Percentiles rank a stretch among this genome's conserved stretches.
phyloP scores from a whole-genome alignment of 2,888 invertebrate species.

The Lepidochrysops patricia region DNA sequence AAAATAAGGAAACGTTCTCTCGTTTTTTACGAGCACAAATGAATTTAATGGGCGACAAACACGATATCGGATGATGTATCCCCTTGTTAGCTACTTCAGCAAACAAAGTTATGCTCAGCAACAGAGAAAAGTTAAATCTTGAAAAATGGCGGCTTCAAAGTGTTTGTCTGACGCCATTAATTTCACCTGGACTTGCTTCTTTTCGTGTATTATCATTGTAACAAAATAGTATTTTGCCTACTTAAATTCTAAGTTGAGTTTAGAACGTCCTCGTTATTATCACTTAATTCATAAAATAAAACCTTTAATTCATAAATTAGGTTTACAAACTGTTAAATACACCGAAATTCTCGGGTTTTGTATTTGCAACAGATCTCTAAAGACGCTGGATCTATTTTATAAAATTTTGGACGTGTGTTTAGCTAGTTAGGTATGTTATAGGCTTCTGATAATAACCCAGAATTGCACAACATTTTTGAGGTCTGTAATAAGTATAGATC shows the following conservation, averaged over 20 bases:
- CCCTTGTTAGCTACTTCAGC: neutral
- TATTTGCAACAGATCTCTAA: too few species aligned
- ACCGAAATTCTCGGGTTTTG: too few species aligned
- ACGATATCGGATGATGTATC: neutral
- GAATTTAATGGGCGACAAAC: conserved; percentile 3
- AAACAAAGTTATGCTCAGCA: conserved; percentile 6
- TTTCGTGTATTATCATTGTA: neutral
- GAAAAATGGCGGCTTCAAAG: conserved; percentile 3
- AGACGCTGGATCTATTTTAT: too few species aligned
- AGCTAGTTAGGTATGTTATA: too few species aligned
- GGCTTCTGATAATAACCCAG: too few species aligned
- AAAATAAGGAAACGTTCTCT: neutral
- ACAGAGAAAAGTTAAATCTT: conserved; percentile 8
- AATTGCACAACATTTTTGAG: too few species aligned
- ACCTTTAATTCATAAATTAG: too few species aligned
- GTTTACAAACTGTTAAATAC: too few species aligned
- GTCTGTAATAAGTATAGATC: too few species aligned
- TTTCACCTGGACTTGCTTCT: neutral
- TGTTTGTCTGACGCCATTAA: neutral
- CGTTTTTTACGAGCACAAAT: neutral
- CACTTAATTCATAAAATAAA: too few species aligned
- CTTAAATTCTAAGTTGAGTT: neutral
- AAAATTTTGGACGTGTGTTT: too few species aligned
- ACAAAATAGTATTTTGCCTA: neutral
- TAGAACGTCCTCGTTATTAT: too few species aligned